Evolutionary conservation across 2,113 vertebrate species (phyloP).

Genomic region (Dasypus novemcinctus): DNA sequence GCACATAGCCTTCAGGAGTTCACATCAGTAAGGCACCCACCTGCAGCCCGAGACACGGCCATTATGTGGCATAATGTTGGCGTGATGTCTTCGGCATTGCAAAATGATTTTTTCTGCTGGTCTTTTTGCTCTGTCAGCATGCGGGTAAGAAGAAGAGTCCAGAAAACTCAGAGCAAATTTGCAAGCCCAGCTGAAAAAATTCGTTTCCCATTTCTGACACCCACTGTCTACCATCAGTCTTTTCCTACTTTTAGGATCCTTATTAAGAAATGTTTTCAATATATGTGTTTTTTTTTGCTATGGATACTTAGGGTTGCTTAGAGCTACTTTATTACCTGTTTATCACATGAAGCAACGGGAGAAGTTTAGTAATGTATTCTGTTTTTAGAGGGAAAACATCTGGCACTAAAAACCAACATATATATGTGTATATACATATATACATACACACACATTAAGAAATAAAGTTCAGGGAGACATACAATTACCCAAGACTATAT

Average conservation of each 20-base stretch:
- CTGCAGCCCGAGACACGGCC: conserved; percentile 69
- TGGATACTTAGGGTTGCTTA: conserved; percentile 17
- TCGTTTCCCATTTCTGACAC: conserved; percentile 53
- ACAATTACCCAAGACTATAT: neutral
- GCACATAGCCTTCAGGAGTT: conserved; percentile 61
- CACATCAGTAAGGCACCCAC: conserved; percentile 55
- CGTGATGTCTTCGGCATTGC: conserved; percentile 69
- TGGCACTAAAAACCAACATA: neutral
- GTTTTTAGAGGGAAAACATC: neutral
- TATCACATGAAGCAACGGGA: neutral
- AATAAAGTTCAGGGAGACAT: neutral
- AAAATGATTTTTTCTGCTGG: conserved; percentile 71
- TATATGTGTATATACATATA: no score
- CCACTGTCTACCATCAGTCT: neutral
- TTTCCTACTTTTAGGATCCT: neutral
- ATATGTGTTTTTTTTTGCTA: neutral
- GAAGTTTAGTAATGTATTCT: neutral
- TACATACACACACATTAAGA: neutral
- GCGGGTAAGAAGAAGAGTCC: conserved; percentile 38
- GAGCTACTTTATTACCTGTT: neutral
- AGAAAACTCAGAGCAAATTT: conserved; percentile 35
- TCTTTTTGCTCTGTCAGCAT: conserved; percentile 58
- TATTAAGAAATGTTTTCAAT: neutral
- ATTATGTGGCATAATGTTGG: conserved; percentile 53
- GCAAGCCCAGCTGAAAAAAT: conserved; percentile 64